Base-by-base conservation (phyloP, 2,888 invertebrate species). In the Scrobipalpa atriplicella region DNA sequence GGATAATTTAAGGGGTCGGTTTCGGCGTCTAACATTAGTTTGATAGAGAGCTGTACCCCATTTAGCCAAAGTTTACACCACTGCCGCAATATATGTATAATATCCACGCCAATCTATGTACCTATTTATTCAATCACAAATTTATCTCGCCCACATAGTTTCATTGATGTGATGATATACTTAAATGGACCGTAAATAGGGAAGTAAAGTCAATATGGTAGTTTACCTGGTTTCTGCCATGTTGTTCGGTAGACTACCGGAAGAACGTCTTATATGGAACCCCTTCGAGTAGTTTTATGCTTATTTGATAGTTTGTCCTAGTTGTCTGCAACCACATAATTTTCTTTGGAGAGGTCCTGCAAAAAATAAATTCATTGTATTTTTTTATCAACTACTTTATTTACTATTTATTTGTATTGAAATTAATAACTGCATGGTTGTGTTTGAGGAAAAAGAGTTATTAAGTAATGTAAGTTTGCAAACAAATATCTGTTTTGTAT, bases 201-300 rank as follows among this genome's bases (percentile, higher is more conserved):
- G 47, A 47, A 47, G 47, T 47, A 47, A 47, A n/a, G n/a, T 47
- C 6, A 47, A 47, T 16, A 16, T 16, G n/a, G 51, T 54, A 10
- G n/a, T 67, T 72, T 72, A 90, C 90, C 90, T 88, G 70, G 83
- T 86, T 67, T 88, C 86, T 65, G 84, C 86, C 88, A 90, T 90
- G 66, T 47, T 76, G 47, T 47, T 72, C 79, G 79, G 76, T 75
- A 71, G 74, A 85, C 88, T 89, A 87, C 79, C 85, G 86, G 73
- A 83, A 79, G 72, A 79, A 82, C 38, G 79, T 82, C 68, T 79
- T 83, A 69, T 77, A 77, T 16, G 77, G 74, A 62, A 78, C 73
- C 70, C 73, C 75, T 68, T 78, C 73, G 58, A 74, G 75, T 67
- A 79, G 68, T 70, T 75, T 78, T 66, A 72, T 74, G 51, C 78